These are phyloP conservation scores for Dynastes maya DNA, from an alignment of 2,888 invertebrate species.

Conservation along the genomic window DNA sequence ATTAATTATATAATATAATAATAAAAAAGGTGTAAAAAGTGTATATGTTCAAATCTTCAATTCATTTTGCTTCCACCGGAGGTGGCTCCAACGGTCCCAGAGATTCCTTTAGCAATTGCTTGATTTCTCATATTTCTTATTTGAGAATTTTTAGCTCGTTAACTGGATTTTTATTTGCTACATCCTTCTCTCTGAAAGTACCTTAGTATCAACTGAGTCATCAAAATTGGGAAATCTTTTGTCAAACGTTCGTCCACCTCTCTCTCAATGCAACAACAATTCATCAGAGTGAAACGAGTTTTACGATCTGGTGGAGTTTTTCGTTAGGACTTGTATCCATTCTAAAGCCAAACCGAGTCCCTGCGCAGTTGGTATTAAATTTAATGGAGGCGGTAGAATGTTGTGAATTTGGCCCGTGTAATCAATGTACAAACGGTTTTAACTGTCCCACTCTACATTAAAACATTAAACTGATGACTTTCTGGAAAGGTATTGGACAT, in stretches of 20 bases:
- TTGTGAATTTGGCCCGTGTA: slow-evolving; percentile 77
- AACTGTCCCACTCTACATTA: slow-evolving; percentile 82
- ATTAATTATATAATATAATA: no score
- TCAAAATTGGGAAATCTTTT: slow-evolving; percentile 73
- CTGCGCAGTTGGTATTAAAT: slow-evolving; percentile 77
- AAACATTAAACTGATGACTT: slow-evolving; percentile 79
- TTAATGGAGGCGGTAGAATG: slow-evolving; percentile 81
- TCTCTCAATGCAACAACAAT: slow-evolving; percentile 67
- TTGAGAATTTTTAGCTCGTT: slow-evolving; percentile 70
- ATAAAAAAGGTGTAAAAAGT: no score
- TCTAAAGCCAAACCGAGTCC: slow-evolving; percentile 72
- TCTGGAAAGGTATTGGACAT: slow-evolving; percentile 84
- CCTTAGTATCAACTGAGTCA: slow-evolving; percentile 76
- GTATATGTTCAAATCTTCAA: no score
- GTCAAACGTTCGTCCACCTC: slow-evolving; percentile 68
- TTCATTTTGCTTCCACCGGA: no score
- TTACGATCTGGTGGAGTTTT: slow-evolving; percentile 65
- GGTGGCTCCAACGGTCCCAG: background rate
- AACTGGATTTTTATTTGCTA: slow-evolving; percentile 64
- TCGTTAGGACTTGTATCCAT: slow-evolving; percentile 70
- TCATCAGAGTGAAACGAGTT: slow-evolving; percentile 71
- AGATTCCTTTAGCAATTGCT: slow-evolving; percentile 59
- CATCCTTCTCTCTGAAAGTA: slow-evolving; percentile 74
- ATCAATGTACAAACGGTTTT: slow-evolving; percentile 81
- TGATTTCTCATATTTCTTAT: slow-evolving; percentile 70